phyloP scores from a whole-genome alignment of 1,140 invertebrate species.

The Tigriopus japonicus region DNA sequence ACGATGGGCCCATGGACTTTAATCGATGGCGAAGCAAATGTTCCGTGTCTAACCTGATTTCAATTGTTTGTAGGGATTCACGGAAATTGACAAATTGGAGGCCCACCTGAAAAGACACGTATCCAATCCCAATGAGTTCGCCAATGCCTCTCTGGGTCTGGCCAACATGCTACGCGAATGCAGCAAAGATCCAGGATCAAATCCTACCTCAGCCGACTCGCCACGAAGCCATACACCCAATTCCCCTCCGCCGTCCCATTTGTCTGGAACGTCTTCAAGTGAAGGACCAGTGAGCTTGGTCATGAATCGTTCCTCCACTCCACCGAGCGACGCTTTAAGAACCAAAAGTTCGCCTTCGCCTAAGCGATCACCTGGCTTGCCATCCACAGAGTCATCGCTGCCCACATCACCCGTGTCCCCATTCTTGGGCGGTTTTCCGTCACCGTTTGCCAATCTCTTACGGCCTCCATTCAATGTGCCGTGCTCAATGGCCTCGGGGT shows the following conservation, averaged over 20 bases:
- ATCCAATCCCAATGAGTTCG: background rate
- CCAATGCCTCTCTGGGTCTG: no score
- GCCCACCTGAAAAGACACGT: slow-evolving; percentile 48
- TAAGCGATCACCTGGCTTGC: no score
- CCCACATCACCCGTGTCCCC: no score
- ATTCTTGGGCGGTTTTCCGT: background rate
- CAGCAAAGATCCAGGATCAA: no score
- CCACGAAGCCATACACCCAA: background rate
- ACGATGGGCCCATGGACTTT: slow-evolving; percentile 15
- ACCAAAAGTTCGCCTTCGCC: no score
- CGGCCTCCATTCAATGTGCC: background rate
- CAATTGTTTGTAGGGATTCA: slow-evolving; percentile 34
- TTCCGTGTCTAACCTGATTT: slow-evolving; percentile 9
- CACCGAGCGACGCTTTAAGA: no score
- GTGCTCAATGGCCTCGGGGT: background rate
- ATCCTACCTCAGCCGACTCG: background rate
- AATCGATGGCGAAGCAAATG: background rate
- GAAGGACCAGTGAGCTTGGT: no score
- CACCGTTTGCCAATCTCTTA: background rate
- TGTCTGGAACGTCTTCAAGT: no score
- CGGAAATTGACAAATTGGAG: slow-evolving; percentile 42
- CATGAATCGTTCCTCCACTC: no score
- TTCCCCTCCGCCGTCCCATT: background rate
- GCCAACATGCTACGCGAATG: no score
- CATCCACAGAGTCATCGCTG: no score